Evolutionary conservation across 2,113 vertebrate species (phyloP).

Genomic region (Neopipo cinnamomea): DNA sequence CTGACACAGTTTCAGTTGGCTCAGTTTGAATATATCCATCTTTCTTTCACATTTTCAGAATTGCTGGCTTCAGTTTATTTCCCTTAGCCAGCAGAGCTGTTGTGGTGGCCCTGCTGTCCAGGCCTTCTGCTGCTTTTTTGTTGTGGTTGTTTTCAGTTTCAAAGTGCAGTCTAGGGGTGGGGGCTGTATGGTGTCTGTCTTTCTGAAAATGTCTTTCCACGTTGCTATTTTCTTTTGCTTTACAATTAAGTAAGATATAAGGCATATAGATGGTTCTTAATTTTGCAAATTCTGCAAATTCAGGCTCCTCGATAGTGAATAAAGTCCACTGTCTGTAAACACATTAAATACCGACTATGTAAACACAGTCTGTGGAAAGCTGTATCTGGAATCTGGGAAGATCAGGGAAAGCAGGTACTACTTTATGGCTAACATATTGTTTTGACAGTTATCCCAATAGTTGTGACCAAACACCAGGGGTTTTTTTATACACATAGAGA

Average conservation of each 20-base stretch:
- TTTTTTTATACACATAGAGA: not conserved
- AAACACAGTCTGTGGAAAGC: not conserved
- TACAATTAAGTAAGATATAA: not conserved
- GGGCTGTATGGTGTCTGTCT: not conserved
- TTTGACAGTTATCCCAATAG: not conserved
- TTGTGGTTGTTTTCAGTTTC: not conserved
- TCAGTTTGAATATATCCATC: not conserved
- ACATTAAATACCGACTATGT: not conserved
- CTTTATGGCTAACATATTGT: not conserved
- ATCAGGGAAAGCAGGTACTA: not conserved
- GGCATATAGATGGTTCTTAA: not conserved
- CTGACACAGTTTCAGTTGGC: not conserved
- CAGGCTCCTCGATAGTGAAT: not conserved
- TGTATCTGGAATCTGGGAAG: not conserved
- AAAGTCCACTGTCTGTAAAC: not conserved
- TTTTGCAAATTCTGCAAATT: not conserved
- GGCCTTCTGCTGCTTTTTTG: not conserved
- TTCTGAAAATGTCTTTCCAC: not conserved
- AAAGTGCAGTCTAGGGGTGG: rapidly evolving
- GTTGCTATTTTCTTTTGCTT: not conserved
- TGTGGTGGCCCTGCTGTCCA: not conserved
- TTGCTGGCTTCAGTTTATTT: not conserved
- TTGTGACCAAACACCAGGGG: not conserved
- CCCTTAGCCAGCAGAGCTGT: not conserved
- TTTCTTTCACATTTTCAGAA: not conserved